Evolutionary conservation across 2,113 vertebrate species (phyloP).

Genomic region (Cephalopholis sonnerati): DNA sequence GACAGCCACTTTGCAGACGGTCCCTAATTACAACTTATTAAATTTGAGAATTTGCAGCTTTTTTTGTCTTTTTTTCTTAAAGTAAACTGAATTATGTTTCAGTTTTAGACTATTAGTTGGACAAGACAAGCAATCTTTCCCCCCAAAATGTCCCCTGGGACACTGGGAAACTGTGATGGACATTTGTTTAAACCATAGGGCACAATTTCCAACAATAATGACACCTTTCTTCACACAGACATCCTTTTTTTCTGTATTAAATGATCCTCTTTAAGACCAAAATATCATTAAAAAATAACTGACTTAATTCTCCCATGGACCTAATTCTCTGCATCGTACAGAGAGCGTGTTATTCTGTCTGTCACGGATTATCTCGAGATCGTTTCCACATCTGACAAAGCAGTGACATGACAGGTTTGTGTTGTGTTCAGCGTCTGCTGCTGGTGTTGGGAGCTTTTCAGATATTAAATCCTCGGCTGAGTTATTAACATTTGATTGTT

Average conservation of each 20-base stretch:
- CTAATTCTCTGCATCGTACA: background rate
- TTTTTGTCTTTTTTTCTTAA: background rate
- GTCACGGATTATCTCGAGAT: conserved; percentile 32
- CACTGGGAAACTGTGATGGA: background rate
- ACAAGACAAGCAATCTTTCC: background rate
- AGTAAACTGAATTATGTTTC: background rate
- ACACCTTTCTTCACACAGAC: background rate
- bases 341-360: background rate
- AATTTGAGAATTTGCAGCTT: background rate
- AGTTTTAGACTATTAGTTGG: background rate
- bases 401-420: background rate
- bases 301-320: background rate
- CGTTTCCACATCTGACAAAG: conserved; percentile 31
- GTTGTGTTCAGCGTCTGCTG: conserved; percentile 12
- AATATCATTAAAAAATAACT: background rate
- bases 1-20: background rate
- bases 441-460: background rate
- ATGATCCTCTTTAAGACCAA: conserved; percentile 10
- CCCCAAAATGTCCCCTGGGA: background rate
- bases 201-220: background rate
- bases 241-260: no score
- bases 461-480: background rate
- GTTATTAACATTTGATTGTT: conserved; percentile 1
- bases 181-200: background rate
- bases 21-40: background rate